Percentiles rank a stretch among this genome's conserved stretches.
Conservation (phyloP, 92 coral and sea anemone species). For the Epizoanthus illoricatus region DNA sequence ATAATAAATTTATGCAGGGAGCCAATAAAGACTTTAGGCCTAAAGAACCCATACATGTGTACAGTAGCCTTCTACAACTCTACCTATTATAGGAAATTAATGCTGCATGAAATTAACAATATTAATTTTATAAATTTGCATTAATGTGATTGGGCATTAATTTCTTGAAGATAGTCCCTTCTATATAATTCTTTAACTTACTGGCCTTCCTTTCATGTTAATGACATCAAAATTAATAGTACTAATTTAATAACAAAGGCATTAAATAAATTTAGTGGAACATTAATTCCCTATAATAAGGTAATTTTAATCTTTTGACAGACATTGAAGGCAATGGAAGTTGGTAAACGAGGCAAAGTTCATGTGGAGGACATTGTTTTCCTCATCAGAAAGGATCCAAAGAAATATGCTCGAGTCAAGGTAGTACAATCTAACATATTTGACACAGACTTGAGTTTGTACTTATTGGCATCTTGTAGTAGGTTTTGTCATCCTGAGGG, state of each 20-base stretch:
- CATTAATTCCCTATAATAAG: neutral
- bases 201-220: neutral
- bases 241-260: neutral
- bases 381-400: conserved; percentile 94
- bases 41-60: too few relatives aligned
- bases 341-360: conserved; percentile 94
- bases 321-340: conserved; percentile 98
- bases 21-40: too few relatives aligned
- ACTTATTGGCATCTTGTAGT: neutral
- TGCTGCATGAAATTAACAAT: too few relatives aligned
- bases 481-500: neutral
- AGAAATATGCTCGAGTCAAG: conserved; percentile 98
- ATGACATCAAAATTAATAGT: too few relatives aligned
- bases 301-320: conserved; percentile 23
- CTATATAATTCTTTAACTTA: too few relatives aligned
- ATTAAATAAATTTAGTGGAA: neutral
- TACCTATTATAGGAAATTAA: too few relatives aligned
- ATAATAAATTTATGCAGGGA: too few relatives aligned
- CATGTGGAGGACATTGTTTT: conserved; percentile 97
- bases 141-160: too few relatives aligned
- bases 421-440: conserved; percentile 42
- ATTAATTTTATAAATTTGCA: too few relatives aligned
- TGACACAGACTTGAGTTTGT: neutral
- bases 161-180: too few relatives aligned
- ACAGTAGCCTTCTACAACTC: too few relatives aligned